Conservation (phyloP, 2,113 vertebrate genomes). For the Leptocoma aspasia region DNA sequence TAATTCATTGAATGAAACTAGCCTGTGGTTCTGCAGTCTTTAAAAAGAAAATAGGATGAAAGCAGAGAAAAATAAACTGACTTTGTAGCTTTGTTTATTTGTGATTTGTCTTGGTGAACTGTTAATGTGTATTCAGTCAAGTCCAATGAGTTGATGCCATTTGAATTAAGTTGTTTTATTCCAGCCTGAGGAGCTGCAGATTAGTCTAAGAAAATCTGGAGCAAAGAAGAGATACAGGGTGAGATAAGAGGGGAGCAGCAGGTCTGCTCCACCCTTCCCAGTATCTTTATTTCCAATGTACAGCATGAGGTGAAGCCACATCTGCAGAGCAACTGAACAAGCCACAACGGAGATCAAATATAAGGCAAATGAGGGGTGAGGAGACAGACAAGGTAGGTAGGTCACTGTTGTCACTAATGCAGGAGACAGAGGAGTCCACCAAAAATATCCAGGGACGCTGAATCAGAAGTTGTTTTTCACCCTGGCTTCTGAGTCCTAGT, state of each 20-base stretch:
- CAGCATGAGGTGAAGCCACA: background rate
- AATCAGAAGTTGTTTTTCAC: conserved; percentile 26
- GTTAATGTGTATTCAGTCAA: background rate
- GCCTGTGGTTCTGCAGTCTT: background rate
- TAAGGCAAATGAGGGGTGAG: background rate
- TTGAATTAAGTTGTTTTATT: conserved; percentile 14
- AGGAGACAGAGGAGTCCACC: background rate
- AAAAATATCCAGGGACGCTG: background rate
- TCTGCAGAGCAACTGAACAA: background rate
- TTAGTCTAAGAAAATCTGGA: background rate
- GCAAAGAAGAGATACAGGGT: background rate
- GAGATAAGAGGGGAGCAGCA: background rate
- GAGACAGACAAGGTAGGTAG: background rate
- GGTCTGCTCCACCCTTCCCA: background rate
- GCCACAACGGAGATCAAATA: background rate
- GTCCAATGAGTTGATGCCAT: background rate
- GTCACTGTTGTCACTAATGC: background rate
- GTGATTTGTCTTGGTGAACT: background rate
- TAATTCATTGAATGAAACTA: background rate
- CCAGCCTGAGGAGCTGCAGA: background rate
- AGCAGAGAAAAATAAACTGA: background rate
- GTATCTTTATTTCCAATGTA: background rate
- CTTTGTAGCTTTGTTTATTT: background rate
- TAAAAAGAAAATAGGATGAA: background rate
- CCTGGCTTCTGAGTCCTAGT: background rate